Percentiles rank a stretch among this genome's conserved stretches.
phyloP scores from a whole-genome alignment of 1,140 invertebrate genomes.

The Scaptodrosophila lebanonensis region DNA sequence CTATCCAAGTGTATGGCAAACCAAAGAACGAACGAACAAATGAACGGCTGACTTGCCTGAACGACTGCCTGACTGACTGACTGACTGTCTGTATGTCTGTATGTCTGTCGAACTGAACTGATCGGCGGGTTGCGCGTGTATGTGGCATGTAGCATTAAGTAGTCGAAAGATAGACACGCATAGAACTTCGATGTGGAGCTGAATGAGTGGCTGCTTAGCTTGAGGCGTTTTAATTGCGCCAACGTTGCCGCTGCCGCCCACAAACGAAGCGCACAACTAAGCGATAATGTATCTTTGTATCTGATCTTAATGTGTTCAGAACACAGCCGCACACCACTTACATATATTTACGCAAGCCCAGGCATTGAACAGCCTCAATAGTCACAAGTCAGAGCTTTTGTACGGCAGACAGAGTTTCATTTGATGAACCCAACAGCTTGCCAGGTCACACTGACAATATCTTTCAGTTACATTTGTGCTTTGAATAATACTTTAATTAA shows the following conservation, averaged over 20 bases:
- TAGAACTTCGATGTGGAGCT: too few relatives aligned
- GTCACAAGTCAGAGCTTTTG: constrained; percentile 20
- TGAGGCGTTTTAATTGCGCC: constrained; percentile 46
- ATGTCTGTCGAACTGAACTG: background rate
- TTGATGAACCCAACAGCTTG: constrained; percentile 3
- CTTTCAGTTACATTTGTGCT: constrained; percentile 33
- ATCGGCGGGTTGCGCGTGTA: too few relatives aligned
- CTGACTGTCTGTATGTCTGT: constrained; percentile 8
- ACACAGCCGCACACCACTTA: background rate
- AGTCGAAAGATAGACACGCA: too few relatives aligned
- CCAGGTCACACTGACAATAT: background rate
- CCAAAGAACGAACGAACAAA: constrained; percentile 18
- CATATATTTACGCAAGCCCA: constrained; percentile 8
- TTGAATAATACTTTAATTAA: too few relatives aligned
- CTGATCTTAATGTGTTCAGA: constrained; percentile 66
- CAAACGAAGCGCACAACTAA: constrained; percentile 30
- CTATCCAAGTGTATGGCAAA: constrained; percentile 52
- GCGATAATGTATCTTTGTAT: constrained; percentile 71
- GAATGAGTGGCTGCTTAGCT: constrained; percentile 37
- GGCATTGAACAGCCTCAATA: background rate
- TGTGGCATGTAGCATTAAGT: too few relatives aligned
- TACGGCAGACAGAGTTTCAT: constrained; percentile 33
- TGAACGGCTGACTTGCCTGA: constrained; percentile 17
- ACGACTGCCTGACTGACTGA: background rate
- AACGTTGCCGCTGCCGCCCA: constrained; percentile 53